Base-by-base conservation (phyloP, 2,888 invertebrate genomes). In the Anorthoa munda region DNA sequence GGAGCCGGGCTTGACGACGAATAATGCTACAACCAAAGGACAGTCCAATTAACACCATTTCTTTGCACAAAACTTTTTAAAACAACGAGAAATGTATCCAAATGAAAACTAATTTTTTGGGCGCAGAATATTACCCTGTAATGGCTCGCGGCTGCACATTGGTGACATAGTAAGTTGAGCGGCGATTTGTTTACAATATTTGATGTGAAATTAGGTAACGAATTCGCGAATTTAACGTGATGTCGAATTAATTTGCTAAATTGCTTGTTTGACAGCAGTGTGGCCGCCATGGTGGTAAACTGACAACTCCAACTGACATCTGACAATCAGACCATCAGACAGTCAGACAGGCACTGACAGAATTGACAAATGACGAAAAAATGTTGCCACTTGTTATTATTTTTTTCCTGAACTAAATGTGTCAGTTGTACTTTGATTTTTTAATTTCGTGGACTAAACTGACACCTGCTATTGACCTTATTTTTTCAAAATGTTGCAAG, bases 251-350 rank as follows among this genome's bases (percentile, higher is more conserved):
- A 87, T 93, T 93, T 95, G 86, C 91, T 88, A 66, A 95, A 92
- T 90, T 93, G 94, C 78, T 88, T 93, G 87, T 91, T 93, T 90
- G 94, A 93, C 91, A 96, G 89, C 89, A 96, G 87, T 53, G 88
- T 91, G 79, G 93, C 95, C 93, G 96, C 96, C 96, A 96, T 96
- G 91, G 90, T 96, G 89, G 89, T 86, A 84, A 78, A 87, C 60
- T 90, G 88, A 90, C 88, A 87, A 70, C 45, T 50, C 58, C 18
- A 60, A 75, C n/a, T 59, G 56, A 50, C 18, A 45, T 4, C 39
- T 1, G 63, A 66, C 72, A 58, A 7, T 7, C 26, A 26, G 21
- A 2, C 9, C n/a, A n/a, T 4, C 39, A 9, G 63, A 66, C 72
- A 58, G 31, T 7, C 26, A 26, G 21, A 2, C 9, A 45, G 26